phyloP scores from a whole-genome alignment of 2,113 vertebrate species.

The Periophthalmodon schlosseri region DNA sequence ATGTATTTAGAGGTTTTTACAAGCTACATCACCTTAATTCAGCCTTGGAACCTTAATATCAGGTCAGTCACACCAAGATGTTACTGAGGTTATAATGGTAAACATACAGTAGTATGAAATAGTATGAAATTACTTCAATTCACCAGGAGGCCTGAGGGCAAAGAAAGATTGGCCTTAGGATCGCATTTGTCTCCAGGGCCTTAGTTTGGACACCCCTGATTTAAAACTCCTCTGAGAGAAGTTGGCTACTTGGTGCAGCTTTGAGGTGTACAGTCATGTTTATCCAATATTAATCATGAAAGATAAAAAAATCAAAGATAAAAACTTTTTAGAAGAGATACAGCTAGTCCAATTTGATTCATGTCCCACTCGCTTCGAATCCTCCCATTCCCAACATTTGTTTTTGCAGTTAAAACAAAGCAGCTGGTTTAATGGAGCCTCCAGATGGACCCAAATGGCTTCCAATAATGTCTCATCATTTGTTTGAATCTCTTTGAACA shows the following conservation, averaged over 20 bases:
- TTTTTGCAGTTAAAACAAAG: constrained; percentile 15
- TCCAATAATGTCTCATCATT: constrained; percentile 31
- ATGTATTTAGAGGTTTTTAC: too few relatives aligned
- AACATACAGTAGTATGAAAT: too few relatives aligned
- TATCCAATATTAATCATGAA: background rate
- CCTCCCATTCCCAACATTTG: background rate
- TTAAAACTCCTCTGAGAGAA: too few relatives aligned
- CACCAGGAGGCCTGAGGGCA: too few relatives aligned
- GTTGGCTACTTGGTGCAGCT: background rate
- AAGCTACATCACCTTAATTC: too few relatives aligned
- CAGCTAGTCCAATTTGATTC: background rate
- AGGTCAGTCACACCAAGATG: too few relatives aligned
- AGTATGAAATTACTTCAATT: too few relatives aligned
- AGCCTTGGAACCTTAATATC: too few relatives aligned
- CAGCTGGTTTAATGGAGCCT: constrained; percentile 32
- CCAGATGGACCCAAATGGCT: constrained; percentile 14
- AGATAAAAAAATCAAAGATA: background rate
- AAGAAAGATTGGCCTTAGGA: too few relatives aligned
- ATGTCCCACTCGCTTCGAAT: background rate
- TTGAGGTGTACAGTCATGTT: background rate
- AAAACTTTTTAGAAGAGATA: background rate
- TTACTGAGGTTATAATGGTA: too few relatives aligned
- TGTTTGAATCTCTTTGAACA: constrained; percentile 27
- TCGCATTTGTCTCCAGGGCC: too few relatives aligned
- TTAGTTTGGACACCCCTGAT: too few relatives aligned